Conservation (phyloP, 2,888 invertebrate genomes). For the Rhimphoctona megacephalus region DNA sequence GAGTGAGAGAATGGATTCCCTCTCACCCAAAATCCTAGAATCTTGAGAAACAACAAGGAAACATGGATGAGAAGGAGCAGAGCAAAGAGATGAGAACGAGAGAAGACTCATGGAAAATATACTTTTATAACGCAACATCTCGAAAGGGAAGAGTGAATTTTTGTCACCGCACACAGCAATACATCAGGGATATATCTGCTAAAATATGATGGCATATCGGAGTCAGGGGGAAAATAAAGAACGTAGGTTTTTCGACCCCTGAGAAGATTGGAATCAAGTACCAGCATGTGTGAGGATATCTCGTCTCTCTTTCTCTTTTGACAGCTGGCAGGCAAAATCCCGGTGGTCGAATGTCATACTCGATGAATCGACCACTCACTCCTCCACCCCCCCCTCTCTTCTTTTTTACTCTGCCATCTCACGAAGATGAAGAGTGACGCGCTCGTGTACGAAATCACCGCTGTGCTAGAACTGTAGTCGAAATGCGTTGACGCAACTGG, state of each 20-base stretch:
- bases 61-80: constrained; percentile 31
- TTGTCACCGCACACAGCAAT: constrained; percentile 18
- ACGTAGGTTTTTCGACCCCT: constrained; percentile 45
- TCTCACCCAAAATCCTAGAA: background rate
- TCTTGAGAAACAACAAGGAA: constrained; percentile 22
- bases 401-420: constrained; percentile 21
- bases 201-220: constrained; percentile 11
- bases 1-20: constrained; percentile 57
- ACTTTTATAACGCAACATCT: constrained; percentile 3
- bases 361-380: constrained; percentile 54
- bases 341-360: constrained; percentile 68
- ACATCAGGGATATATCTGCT: constrained; percentile 22
- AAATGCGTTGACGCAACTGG: constrained; percentile 55
- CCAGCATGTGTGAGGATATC: constrained; percentile 27
- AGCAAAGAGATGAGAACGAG: background rate
- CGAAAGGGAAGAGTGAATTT: constrained; percentile 33
- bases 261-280: constrained; percentile 65
- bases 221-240: constrained; percentile 12
- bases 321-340: constrained; percentile 68
- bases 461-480: constrained; percentile 21
- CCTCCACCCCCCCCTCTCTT: constrained; percentile 24
- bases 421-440: constrained; percentile 68
- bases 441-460: constrained; percentile 62
- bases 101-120: constrained; percentile 2
- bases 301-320: constrained; percentile 46